These are phyloP conservation scores for Pocillopora grandis DNA, from an alignment of 92 coral and sea anemone genomes.

Conservation along the genomic window DNA sequence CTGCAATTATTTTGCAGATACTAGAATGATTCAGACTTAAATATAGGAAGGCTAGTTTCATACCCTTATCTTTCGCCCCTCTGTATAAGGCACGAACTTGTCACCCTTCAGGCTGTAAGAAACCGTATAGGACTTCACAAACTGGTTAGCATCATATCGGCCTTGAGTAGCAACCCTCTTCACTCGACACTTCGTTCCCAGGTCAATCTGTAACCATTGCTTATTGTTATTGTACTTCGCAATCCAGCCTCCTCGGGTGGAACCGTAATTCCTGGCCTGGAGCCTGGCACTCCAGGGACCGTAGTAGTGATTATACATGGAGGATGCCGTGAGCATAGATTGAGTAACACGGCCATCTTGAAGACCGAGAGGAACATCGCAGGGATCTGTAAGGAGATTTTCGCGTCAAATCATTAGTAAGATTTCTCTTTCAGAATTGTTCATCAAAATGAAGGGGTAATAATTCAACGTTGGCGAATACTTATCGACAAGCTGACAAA, in stretches of 20 bases:
- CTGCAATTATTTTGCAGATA: too few species aligned
- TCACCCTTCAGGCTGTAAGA: constrained; percentile 52
- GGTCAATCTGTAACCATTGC: constrained; percentile 70
- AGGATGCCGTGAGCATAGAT: constrained; percentile 71
- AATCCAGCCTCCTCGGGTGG: constrained; percentile 67
- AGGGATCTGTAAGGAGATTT: constrained; percentile 50
- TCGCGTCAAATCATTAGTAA: background rate
- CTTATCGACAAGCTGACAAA: background rate
- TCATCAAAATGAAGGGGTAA: background rate
- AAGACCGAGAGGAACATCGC: constrained; percentile 77
- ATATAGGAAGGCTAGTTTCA: background rate
- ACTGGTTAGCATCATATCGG: constrained; percentile 74
- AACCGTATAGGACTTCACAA: constrained; percentile 57
- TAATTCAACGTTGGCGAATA: background rate
- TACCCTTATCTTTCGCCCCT: constrained; percentile 48
- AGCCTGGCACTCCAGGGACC: constrained; percentile 85
- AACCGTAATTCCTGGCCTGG: constrained; percentile 67
- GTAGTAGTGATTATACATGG: constrained; percentile 67
- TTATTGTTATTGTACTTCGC: constrained; percentile 45
- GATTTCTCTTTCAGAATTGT: too few species aligned
- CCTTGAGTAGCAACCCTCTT: constrained; percentile 56
- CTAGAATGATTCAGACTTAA: background rate
- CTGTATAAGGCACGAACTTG: constrained; percentile 48
- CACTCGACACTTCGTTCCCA: constrained; percentile 54
- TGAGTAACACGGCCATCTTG: constrained; percentile 74